A percentile compares a stretch with the other conserved stretches of the same genome.
Conservation (phyloP, 2,113 vertebrate genomes). For the Prionailurus bengalensis region DNA sequence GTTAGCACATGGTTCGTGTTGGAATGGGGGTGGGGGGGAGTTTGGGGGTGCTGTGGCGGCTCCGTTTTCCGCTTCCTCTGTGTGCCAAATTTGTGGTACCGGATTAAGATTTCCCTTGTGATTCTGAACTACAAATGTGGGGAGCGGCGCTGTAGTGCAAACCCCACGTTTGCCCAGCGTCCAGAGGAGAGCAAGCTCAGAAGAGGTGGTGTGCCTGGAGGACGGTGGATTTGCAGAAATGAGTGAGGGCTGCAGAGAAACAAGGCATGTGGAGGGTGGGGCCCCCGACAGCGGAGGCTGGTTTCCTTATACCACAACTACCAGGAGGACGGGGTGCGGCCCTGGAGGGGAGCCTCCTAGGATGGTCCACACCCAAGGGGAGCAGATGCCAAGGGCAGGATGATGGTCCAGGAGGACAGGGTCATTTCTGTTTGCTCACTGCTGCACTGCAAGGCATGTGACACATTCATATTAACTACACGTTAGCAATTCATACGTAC, state of each 20-base stretch:
- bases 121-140: not conserved
- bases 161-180: not conserved
- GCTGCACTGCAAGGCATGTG: accelerated
- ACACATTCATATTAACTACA: not conserved
- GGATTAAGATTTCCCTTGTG: not conserved
- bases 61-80: not conserved
- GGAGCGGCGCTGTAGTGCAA: not conserved
- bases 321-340: too few relatives aligned
- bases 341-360: not conserved
- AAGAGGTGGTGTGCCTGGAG: too few relatives aligned
- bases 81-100: not conserved
- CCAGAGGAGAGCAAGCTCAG: not conserved
- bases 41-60: accelerated
- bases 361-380: accelerated
- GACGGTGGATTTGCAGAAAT: too few relatives aligned
- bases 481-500: not conserved
- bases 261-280: accelerated
- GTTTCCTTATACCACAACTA: not conserved
- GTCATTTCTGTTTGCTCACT: not conserved
- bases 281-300: too few relatives aligned
- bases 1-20: not conserved
- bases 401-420: not conserved
- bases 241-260: not conserved
- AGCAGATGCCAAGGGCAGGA: accelerated
- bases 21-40: accelerated